phyloP scores from a whole-genome alignment of 2,113 vertebrate species.

The Paraplagusia blochii region DNA sequence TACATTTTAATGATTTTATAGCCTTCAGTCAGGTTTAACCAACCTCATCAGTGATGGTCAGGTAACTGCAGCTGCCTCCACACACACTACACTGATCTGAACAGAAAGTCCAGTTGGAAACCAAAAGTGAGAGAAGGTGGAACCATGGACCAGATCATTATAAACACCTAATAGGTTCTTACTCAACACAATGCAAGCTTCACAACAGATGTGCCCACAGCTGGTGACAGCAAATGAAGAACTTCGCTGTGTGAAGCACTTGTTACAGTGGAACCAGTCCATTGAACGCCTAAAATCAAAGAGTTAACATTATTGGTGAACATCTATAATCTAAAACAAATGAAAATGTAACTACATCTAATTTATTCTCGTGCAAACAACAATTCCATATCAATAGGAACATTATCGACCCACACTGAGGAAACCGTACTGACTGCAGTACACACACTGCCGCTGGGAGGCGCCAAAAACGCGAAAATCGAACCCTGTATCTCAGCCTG shows the following conservation, averaged over 20 bases:
- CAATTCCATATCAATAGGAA: no score
- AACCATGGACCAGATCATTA: neutral
- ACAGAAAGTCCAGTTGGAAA: neutral
- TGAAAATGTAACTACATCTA: no score
- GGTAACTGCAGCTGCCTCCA: conserved; percentile 77
- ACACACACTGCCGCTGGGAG: no score
- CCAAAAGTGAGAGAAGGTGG: neutral
- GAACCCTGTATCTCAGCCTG: no score
- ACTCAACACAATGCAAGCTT: conserved; percentile 78
- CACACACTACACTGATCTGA: conserved; percentile 82
- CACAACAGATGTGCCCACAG: conserved; percentile 86
- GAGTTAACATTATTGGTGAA: no score
- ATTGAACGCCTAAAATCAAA: conserved; percentile 44
- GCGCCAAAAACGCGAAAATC: no score
- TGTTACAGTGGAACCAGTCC: conserved; percentile 91
- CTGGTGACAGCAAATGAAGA: conserved; percentile 76
- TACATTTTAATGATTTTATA: no score
- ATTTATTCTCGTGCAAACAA: no score
- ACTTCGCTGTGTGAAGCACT: conserved; percentile 76
- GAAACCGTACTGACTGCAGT: no score
- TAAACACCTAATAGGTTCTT: conserved; percentile 25
- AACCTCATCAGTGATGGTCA: conserved; percentile 83
- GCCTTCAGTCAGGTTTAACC: conserved; percentile 23
- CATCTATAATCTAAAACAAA: no score
- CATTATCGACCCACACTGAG: no score